Base-by-base conservation (phyloP, 2,888 invertebrate species). In the Pinctada fucata region DNA sequence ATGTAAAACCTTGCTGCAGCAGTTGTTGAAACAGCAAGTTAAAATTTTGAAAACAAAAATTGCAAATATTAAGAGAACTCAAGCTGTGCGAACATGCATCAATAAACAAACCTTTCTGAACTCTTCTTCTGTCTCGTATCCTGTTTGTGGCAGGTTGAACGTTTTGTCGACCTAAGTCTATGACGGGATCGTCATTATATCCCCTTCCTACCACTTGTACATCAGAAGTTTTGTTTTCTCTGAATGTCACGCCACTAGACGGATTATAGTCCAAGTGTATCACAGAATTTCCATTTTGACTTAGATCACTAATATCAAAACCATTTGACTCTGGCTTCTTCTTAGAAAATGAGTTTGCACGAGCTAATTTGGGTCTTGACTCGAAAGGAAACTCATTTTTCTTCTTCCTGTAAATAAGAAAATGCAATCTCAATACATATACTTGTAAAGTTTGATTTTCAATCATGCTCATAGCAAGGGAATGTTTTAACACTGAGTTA, bases 181-280 rank as follows among this genome's bases (percentile, higher is more conserved):
- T 48, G 13, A 67, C 74, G 49, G 82, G 75, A 65, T 91, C 91
- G 49, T 91, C 91, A 48, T 80, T 87, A 81, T 91, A 91, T 73
- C 91, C 91, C 71, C 84, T 87, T 3, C 91, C 91, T n/a, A 91
- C 90, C 31, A 91, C 88, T 78, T 89, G 88, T 47, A 91, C 91
- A 78, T 91, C 90, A 0, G 90, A 88, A 75, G 84, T 90, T 72
- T 81, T 85, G 80, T 91, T 91, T 82, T 89, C 89, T n/a, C 89
- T 83, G 84, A 91, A 91, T 31, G 91, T 91, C 13, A 90, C 91
- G 3, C 91, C 91, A 82, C 90, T 90, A 49, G 80, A 74, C 8
- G 90, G 91, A 77, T 87, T 90, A 84, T 86, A 91, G 82, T 90
- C 90, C 74, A 88, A 81, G 76, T 85, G 87, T 58, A 80, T 75